Evolutionary conservation across 2,888 invertebrate species (phyloP), one percentile per base, ranked within the genome.

Genomic region (Hipparchia sbordonii): DNA sequence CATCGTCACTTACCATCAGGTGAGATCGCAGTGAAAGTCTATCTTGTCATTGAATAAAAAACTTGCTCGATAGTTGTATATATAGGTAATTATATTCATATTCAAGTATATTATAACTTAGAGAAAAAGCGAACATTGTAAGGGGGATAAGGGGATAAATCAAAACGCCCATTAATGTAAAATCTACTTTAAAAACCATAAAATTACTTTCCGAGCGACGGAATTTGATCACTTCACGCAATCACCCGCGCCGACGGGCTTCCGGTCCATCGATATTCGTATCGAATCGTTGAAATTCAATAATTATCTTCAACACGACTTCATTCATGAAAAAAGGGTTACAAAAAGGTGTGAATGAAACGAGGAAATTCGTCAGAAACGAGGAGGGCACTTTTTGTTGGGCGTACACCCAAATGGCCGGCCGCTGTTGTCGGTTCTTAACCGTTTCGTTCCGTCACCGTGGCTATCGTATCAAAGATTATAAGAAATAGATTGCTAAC

Each of bases 291-390:
- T 86, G 88, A 93, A 92, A 92, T 92, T 93, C 89, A 92, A 93
- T 93, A 92, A 93, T 93, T 93, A 93, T 91, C 91, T 88, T 89
- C 88, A 90, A 93, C 92, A 93, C 92, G 93, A 93, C 91, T 93
- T 91, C 93, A 92, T 92, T 93, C 91, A 92, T 77, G 87, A 89
- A 90, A 92, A 92, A 93, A 81, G 81, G 81, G 76, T 60, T 61
- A 84, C 86, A 93, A 93, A 93, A 93, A 93, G 89, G 93, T 92
- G 92, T 93, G 93, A 93, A 93, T 93, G 93, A 86, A 90, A 85
- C 87, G 89, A 88, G 90, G 90, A 89, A 88, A 89, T 87, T 82
- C 87, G 84, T 84, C 84, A 82, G 78, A 77, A 80, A 75, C 78
- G 79, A 79, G 79, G 72, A 76, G 80, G 85, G 80, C 85, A 85